These are phyloP conservation scores for Isurus oxyrinchus DNA, from an alignment of 2,113 vertebrate genomes.

Conservation along the genomic window DNA sequence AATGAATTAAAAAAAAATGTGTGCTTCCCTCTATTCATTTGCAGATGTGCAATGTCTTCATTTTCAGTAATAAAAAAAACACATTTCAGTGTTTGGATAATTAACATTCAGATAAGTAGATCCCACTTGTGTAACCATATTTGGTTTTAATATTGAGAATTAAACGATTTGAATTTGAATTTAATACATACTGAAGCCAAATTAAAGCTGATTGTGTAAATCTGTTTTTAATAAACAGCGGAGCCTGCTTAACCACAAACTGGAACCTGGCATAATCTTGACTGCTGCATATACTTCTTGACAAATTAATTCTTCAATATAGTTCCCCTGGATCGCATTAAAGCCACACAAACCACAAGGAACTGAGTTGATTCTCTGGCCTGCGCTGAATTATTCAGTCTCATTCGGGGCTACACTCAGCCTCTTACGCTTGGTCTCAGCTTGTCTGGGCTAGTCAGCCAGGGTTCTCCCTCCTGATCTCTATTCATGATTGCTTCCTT, in stretches of 20 bases:
- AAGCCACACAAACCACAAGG: not conserved
- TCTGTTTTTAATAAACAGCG: not conserved
- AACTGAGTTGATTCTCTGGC: not conserved
- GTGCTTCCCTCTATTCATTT: not conserved
- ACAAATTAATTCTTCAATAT: slow-evolving; percentile 24
- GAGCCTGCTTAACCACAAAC: not conserved
- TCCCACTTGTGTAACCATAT: not conserved
- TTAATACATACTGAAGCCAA: not conserved
- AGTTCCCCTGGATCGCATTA: not conserved
- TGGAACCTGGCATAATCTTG: not conserved
- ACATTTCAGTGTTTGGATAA: not conserved
- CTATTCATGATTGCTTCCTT: not conserved
- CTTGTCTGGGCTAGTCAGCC: not conserved
- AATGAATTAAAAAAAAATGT: not conserved
- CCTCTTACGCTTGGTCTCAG: not conserved
- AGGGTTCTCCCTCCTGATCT: not conserved
- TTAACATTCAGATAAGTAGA: slow-evolving; percentile 21
- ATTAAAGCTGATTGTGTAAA: slow-evolving; percentile 31
- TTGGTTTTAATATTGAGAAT: slow-evolving; percentile 32
- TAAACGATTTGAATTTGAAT: slow-evolving; percentile 20
- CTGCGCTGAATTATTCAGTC: not conserved
- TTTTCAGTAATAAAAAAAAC: not conserved
- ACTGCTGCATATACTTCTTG: slow-evolving; percentile 15
- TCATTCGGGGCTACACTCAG: not conserved
- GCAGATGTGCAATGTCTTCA: not conserved